These are phyloP conservation scores for Lepidocolaptes lacrymiger DNA, from an alignment of 2,797 vertebrate species.

Conservation along the genomic window DNA sequence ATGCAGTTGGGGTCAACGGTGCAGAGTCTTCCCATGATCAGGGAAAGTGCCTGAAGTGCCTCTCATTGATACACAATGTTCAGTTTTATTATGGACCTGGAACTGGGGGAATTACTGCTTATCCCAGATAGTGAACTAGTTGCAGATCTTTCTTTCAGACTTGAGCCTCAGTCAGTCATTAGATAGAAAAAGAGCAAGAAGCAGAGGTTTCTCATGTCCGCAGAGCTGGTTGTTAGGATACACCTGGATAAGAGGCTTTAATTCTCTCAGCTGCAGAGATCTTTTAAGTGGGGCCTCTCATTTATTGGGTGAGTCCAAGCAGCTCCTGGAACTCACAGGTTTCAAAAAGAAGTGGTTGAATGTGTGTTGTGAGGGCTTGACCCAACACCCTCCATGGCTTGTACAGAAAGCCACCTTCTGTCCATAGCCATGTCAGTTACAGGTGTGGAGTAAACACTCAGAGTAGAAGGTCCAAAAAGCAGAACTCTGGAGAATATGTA, in stretches of 20 bases:
- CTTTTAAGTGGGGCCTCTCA: background rate
- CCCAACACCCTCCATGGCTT: background rate
- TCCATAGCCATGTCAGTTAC: background rate
- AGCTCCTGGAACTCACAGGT: background rate
- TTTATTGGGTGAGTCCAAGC: background rate
- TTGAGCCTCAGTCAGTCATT: background rate
- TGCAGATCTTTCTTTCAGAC: background rate
- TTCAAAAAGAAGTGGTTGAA: background rate
- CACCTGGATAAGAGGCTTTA: background rate
- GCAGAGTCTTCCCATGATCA: background rate
- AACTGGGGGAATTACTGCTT: background rate
- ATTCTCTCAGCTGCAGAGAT: background rate
- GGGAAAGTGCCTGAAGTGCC: background rate
- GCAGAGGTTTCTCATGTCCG: background rate
- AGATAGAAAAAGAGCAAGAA: background rate
- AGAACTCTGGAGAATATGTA: background rate
- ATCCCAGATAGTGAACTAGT: background rate
- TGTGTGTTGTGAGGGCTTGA: background rate
- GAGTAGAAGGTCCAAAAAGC: background rate
- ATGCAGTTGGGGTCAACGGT: background rate
- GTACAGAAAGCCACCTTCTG: background rate
- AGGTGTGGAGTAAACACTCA: background rate
- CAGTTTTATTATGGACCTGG: background rate
- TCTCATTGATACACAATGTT: background rate
- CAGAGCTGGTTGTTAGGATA: background rate